Evolutionary conservation across 2,797 vertebrate genomes (phyloP), one percentile per base, ranked within the genome.

Genomic region (Ficedula albicollis): DNA sequence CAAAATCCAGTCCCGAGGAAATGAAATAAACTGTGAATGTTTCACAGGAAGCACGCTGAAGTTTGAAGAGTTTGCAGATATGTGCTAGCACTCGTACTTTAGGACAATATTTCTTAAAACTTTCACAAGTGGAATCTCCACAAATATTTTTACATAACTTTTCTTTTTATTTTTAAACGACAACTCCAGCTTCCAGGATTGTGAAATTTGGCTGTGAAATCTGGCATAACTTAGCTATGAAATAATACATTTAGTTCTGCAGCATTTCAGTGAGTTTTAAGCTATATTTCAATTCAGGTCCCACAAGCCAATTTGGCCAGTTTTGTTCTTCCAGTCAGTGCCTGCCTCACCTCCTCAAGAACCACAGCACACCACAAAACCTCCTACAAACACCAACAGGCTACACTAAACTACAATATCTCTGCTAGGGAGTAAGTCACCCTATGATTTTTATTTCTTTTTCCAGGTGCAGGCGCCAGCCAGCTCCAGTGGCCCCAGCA

Each of bases 401-500:
- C n/a, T 59, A 17, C 6, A n/a, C 7, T 46, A 7, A 69, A n/a
- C 7, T 46, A 7, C 69, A 25, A 3, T 5, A 10, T 15, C 14
- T 32, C 49, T 27, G 25, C 1, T 8, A 85, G 8, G 30, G 8
- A 79, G 5, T 15, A 32, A 22, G 49, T 29, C 41, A 86, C 21
- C 13, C 66, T 10, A 27, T 9, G 4, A 1, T 36, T 82, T 85
- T 25, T n/a, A 19, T 17, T 70, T 32, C 11, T 62, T 43, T 26
- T 36, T 11, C 13, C 1, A 5, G 12, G 16, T 60, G 36, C 30
- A 26, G 43, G 18, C 13, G 59, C 27, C 32, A 44, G 36, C 12
- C 3, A 2, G 39, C 13, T 46, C 49, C 55, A 22, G 1, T 0
- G 2, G 49, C 22, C 32, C 21, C 36, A 34, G 1, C 5, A 2